Conservation (phyloP, 2,888 invertebrate species). For the Tinea semifulvella region DNA sequence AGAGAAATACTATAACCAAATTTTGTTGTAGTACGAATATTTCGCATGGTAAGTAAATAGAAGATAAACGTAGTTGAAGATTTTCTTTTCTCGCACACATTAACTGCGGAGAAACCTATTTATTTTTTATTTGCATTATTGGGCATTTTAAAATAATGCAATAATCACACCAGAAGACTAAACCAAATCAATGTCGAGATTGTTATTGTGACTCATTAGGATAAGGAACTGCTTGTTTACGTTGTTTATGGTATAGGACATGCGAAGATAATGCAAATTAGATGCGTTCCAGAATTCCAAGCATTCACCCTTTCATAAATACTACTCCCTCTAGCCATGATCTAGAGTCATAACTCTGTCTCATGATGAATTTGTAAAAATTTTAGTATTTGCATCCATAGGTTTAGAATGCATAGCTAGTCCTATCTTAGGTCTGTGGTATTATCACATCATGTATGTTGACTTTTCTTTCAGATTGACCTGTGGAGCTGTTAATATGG, state of each 20-base stretch:
- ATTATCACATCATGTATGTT: too few relatives aligned
- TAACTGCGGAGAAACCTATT: conserved; percentile 1
- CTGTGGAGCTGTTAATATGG: conserved; percentile 29
- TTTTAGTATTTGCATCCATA: too few relatives aligned
- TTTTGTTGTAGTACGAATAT: neutral
- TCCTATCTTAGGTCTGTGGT: too few relatives aligned
- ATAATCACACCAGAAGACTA: neutral
- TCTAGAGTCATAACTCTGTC: too few relatives aligned
- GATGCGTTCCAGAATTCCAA: too few relatives aligned
- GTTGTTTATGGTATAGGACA: conserved; percentile 1
- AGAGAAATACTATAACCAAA: neutral
- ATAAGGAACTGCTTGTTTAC: neutral
- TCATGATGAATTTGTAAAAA: too few relatives aligned
- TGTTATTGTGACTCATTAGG: neutral
- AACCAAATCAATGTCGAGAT: neutral
- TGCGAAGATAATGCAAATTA: too few relatives aligned
- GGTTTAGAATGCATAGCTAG: too few relatives aligned
- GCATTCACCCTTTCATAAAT: too few relatives aligned
- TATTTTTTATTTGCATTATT: neutral
- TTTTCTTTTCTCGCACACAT: neutral
- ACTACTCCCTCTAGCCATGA: too few relatives aligned
- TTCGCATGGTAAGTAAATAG: neutral
- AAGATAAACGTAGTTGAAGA: neutral
- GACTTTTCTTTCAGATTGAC: neutral
- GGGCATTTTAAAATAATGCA: neutral